These are phyloP conservation scores for Zygaena filipendulae DNA, from an alignment of 2,888 invertebrate genomes.

Conservation along the genomic window DNA sequence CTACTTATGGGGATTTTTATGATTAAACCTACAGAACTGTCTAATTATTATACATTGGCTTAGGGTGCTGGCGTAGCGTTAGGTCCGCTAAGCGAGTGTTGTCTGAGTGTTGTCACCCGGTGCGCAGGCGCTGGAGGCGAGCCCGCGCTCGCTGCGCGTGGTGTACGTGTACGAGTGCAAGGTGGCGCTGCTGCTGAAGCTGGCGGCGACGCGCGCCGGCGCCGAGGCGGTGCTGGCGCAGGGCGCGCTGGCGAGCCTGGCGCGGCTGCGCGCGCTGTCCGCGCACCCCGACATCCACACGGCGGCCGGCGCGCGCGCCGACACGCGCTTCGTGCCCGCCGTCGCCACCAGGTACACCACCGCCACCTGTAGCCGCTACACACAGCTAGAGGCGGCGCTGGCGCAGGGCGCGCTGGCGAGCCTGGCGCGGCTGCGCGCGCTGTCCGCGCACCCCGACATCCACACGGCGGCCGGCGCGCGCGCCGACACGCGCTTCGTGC, in stretches of 20 bases:
- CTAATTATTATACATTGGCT: too few relatives aligned
- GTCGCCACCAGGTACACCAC: slow-evolving; percentile 31
- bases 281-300: slow-evolving; percentile 76
- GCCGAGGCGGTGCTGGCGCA: slow-evolving; percentile 79
- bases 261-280: slow-evolving; percentile 76
- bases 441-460: slow-evolving; percentile 83
- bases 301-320: slow-evolving; percentile 14
- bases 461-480: slow-evolving; percentile 88
- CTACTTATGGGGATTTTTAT: too few relatives aligned
- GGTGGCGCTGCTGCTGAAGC: slow-evolving; percentile 79
- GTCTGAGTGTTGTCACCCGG: too few relatives aligned
- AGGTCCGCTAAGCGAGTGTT: too few relatives aligned
- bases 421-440: slow-evolving; percentile 83
- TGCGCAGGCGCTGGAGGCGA: slow-evolving; percentile 69
- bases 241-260: slow-evolving; percentile 74
- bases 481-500: slow-evolving; percentile 74
- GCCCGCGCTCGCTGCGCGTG: slow-evolving; percentile 75
- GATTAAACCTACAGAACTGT: too few relatives aligned
- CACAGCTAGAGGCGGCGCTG: slow-evolving; percentile 77
- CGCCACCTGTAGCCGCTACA: neutral
- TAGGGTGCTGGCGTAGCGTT: too few relatives aligned
- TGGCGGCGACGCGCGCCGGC: slow-evolving; percentile 75
- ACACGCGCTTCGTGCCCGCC: slow-evolving; percentile 39
- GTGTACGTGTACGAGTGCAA: slow-evolving; percentile 90
- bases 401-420: slow-evolving; percentile 82